These are phyloP conservation scores for Carassius auratus DNA, from an alignment of 2,113 vertebrate species.

Conservation along the genomic window DNA sequence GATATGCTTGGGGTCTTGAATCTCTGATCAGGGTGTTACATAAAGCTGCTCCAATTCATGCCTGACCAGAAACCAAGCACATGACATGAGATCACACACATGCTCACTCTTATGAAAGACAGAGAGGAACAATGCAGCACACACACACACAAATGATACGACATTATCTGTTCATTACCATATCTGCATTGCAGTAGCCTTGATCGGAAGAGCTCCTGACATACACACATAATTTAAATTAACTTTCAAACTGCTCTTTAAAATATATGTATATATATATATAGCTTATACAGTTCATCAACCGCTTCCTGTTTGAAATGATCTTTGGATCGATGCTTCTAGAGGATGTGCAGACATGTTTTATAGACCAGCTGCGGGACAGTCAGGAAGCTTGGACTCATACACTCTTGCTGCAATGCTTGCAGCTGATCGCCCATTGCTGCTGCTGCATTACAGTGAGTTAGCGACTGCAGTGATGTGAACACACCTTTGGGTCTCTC, in stretches of 20 bases:
- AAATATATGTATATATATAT: not conserved
- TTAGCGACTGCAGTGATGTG: conserved; percentile 22
- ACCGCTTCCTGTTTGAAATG: not conserved
- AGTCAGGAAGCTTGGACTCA: conserved; percentile 3
- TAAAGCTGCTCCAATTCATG: conserved; percentile 32
- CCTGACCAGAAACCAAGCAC: conserved; percentile 15
- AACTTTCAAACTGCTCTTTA: not conserved
- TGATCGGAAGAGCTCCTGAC: not conserved
- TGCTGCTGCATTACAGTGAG: conserved; percentile 30
- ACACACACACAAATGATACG: conserved; percentile 27
- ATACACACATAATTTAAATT: not conserved
- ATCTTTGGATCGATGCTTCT: not conserved
- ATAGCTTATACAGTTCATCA: not conserved
- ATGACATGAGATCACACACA: not conserved
- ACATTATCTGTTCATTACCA: conserved; percentile 21
- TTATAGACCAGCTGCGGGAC: not conserved
- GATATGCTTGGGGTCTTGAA: conserved; percentile 16
- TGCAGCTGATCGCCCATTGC: not conserved
- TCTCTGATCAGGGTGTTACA: conserved; percentile 27
- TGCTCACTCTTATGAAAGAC: not conserved
- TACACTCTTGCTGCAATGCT: conserved; percentile 14
- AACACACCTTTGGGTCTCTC: not conserved
- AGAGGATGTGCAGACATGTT: not conserved
- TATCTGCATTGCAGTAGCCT: conserved; percentile 32
- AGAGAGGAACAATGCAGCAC: not conserved